A percentile compares a stretch with the other conserved stretches of the same genome.
phyloP scores from a whole-genome alignment of 2,888 invertebrate species.

The Acholoe squamosa region DNA sequence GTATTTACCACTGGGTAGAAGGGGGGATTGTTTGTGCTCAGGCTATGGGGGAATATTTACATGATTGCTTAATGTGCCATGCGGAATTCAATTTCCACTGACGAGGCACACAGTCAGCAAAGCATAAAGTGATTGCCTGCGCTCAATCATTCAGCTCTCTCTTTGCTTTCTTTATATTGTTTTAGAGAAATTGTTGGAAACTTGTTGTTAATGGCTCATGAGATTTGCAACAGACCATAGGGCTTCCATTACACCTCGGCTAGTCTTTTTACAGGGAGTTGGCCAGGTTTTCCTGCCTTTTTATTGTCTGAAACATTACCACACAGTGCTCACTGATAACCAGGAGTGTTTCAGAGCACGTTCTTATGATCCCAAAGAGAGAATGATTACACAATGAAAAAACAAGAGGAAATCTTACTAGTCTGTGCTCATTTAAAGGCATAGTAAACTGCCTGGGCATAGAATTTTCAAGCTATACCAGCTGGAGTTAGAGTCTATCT shows the following conservation, averaged over 20 bases:
- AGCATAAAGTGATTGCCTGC: constrained; percentile 25
- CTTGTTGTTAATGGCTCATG: constrained; percentile 23
- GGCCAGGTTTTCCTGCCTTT: neutral
- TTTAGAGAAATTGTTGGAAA: neutral
- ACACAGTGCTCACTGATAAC: too few relatives aligned
- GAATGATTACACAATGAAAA: too few relatives aligned
- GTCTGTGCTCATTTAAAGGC: too few relatives aligned
- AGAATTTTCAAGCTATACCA: too few relatives aligned
- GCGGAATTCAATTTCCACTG: neutral
- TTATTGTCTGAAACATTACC: neutral
- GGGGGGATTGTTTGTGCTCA: neutral
- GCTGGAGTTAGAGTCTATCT: too few relatives aligned
- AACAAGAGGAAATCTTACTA: too few relatives aligned
- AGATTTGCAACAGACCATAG: constrained; percentile 33
- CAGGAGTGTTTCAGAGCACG: too few relatives aligned
- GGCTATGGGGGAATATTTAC: constrained; percentile 7
- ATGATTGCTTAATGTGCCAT: constrained; percentile 33
- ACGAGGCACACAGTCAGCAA: constrained; percentile 3
- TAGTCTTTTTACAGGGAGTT: neutral
- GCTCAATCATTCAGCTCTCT: neutral
- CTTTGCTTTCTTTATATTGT: constrained; percentile 6
- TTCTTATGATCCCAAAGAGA: too few relatives aligned
- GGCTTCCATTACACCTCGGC: neutral
- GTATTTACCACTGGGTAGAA: neutral
- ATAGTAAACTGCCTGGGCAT: too few relatives aligned